phyloP scores from a whole-genome alignment of 2,113 vertebrate species.

The Fregetta grallaria region DNA sequence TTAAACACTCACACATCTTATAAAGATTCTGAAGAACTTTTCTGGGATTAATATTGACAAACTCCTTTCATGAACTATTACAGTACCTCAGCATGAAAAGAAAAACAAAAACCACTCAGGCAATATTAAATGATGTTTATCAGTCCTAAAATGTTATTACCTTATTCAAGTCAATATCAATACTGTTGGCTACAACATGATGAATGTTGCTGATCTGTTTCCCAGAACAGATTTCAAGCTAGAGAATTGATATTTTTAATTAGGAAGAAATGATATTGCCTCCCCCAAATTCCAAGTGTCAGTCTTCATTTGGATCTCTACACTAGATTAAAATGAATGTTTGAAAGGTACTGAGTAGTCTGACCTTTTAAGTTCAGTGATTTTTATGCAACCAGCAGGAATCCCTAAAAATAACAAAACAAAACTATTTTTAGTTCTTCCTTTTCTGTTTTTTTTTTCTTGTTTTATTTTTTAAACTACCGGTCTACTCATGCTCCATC shows the following conservation, averaged over 20 bases:
- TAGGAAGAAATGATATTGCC: not conserved
- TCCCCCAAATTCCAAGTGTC: conserved; percentile 20
- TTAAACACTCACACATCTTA: not conserved
- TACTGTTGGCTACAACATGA: not conserved
- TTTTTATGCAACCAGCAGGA: not conserved
- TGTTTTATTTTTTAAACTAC: not conserved
- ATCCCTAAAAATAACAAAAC: not conserved
- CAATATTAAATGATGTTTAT: not conserved
- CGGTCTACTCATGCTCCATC: not conserved
- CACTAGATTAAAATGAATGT: not conserved
- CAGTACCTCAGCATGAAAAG: not conserved
- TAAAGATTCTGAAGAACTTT: not conserved
- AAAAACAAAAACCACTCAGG: not conserved
- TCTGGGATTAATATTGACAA: not conserved
- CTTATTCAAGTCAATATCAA: not conserved
- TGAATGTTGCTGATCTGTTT: not conserved
- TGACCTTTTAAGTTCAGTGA: not conserved
- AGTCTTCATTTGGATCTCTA: not conserved
- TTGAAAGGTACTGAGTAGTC: not conserved
- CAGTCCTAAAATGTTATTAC: not conserved
- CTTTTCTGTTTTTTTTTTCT: not conserved
- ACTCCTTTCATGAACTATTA: not conserved
- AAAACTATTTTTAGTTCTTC: not conserved
- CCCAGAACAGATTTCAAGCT: not conserved
- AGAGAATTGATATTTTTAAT: not conserved